These are phyloP conservation scores for Caretta caretta DNA, from an alignment of 2,113 vertebrate species.

Conservation along the genomic window DNA sequence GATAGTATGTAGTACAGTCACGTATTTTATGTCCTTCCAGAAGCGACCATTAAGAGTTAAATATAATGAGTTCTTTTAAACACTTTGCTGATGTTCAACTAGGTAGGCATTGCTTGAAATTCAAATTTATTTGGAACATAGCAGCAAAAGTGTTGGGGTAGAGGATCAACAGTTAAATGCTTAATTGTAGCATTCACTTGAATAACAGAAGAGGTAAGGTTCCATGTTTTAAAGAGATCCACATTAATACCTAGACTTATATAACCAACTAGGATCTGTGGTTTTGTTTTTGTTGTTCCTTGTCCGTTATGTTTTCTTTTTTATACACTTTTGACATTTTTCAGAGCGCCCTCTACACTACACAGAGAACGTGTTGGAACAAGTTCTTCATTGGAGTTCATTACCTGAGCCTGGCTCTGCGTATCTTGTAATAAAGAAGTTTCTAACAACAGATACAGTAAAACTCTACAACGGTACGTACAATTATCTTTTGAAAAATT, in stretches of 20 bases:
- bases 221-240: not conserved
- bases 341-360: slow-evolving; percentile 94
- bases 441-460: slow-evolving; percentile 73
- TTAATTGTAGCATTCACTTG: not conserved
- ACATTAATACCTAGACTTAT: not conserved
- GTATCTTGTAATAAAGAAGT: slow-evolving; percentile 91
- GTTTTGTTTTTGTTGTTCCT: not conserved
- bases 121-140: not conserved
- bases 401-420: slow-evolving; percentile 90
- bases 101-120: not conserved
- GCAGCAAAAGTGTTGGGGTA: not conserved
- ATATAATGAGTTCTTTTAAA: not conserved
- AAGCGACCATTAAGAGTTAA: not conserved
- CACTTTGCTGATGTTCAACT: not conserved
- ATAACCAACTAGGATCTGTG: not conserved
- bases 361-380: slow-evolving; percentile 92
- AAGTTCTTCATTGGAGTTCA: slow-evolving; percentile 92
- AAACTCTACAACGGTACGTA: slow-evolving; percentile 79
- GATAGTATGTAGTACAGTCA: not conserved
- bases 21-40: not conserved
- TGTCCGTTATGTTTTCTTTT: not conserved
- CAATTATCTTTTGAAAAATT: not conserved
- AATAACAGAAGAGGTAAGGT: not conserved
- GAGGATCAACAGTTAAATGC: not conserved
- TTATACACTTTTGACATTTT: not conserved